Evolutionary conservation across 2,113 vertebrate genomes (phyloP), one percentile per base, ranked within the genome.

Genomic region (Semicossyphus pulcher): DNA sequence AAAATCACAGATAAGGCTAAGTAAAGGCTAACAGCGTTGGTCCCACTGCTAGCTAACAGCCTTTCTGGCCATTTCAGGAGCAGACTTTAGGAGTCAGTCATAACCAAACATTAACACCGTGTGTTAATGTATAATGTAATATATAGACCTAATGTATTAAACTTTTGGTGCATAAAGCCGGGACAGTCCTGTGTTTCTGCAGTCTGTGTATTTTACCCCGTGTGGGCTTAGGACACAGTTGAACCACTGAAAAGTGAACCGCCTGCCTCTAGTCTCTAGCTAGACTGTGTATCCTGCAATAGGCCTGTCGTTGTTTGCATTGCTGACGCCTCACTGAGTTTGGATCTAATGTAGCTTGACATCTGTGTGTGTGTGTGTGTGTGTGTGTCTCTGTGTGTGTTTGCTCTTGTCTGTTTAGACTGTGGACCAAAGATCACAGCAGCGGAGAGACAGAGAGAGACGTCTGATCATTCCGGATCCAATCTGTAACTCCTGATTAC

Each of bases 271-370:
- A 36, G 62, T 81, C 78, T 83, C 49, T 42, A 28, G 54, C 70
- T 74, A 52, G 59, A 72, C 53, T 3, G 49, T 71, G 76, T 77
- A 76, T 76, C 66, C 80, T 80, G 69, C 67, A 74, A 21, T n/a
- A 63, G 47, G 61, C 60, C 63, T 59, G 83, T 69, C 68, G 26
- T 48, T 92, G 88, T 92, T 92, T 93, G 90, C 82, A 80, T 75
- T 92, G 69, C 72, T 86, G 76, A 86, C 54, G 77, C 86, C 72
- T 89, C 81, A 81, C 52, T 88, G 88, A 83, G 48, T 89, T 82
- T 90, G 60, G 78, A 60, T 83, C 78, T 92, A 86, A 92, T 90
- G 80, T 79, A 75, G 75, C 74, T 72, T 92, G 91, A 92, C 86
- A 49, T 88, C 25, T 83, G 68, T 80, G 5, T 82, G 63, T 79